Base-by-base conservation (phyloP, 2,113 vertebrate species). In the Notechis scutatus region DNA sequence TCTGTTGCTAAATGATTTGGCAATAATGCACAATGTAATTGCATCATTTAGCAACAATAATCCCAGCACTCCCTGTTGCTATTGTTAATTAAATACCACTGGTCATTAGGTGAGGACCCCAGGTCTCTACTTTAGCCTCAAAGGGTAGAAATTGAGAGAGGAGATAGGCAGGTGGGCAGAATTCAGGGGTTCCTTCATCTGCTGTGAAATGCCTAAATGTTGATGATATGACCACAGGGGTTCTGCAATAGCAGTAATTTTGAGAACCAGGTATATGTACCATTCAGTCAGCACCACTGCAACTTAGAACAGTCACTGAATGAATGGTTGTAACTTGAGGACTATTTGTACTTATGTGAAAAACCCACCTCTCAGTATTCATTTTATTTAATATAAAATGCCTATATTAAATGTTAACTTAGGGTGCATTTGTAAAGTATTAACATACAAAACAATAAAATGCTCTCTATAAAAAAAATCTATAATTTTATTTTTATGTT, bases 401-500 rank as follows among this genome's bases (percentile, higher is more conserved):
- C 42, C 29, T 61, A 4, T 90, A 47, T 89, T 92, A 92, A 64
- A 87, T 96, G 90, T 93, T 59, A 14, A 42, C 94, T 95, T 29
- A 59, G 69, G 0, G 0, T 34, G 0, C 0, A 93, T 90, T 50
- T 52, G 29, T 74, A 88, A 94, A 85, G 55, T 39, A 1, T 92
- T 93, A 29, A 50, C 85, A 85, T 85, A 64, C 52, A 91, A 93
- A 20, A 4, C 8, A 92, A 55, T 90, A 69, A 50, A 52, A 23
- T 55, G 52, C 57, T 85, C 18, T n/a, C 1, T n/a, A 20, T 56
- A 23, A 42, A 24, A 8, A 8, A 29, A 45, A 18, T 0, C 45
- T 54, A 34, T 24, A 7, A 21, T 96, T 95, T 91, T 11, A 85
- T 94, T 94, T 94, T 95, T 89, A 69, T 85, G 92, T 90, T 97